Conservation (phyloP, 2,797 vertebrate species). For the Typhlichthys eigenmanni region DNA sequence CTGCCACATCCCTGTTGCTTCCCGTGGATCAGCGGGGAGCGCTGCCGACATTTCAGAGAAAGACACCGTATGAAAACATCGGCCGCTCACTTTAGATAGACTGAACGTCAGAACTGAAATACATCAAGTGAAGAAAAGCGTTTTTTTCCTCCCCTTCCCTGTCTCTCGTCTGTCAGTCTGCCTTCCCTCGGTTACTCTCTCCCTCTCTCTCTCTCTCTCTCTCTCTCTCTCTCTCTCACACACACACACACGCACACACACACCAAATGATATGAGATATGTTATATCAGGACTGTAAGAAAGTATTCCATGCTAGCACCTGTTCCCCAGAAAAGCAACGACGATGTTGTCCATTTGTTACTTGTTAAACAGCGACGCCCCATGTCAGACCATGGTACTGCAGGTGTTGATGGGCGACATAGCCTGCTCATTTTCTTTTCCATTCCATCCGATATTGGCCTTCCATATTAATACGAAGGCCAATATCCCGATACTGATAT, state of each 20-base stretch:
- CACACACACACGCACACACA: slow-evolving; percentile 3
- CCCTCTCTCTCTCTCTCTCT: slow-evolving; percentile 18
- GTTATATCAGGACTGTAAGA: slow-evolving; percentile 12
- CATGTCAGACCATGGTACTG: slow-evolving; percentile 49
- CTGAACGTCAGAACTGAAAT: slow-evolving; percentile 36
- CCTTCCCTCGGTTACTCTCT: background rate
- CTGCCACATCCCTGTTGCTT: slow-evolving; percentile 19
- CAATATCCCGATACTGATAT: too few species aligned
- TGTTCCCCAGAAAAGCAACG: slow-evolving; percentile 21
- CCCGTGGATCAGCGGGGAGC: slow-evolving; percentile 14
- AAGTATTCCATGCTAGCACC: slow-evolving; percentile 21
- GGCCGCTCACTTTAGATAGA: slow-evolving; percentile 22
- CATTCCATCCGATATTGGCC: too few species aligned
- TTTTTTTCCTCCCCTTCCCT: slow-evolving; percentile 32
- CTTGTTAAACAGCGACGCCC: slow-evolving; percentile 74
- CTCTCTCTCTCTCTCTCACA: slow-evolving; percentile 12
- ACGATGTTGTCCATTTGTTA: slow-evolving; percentile 34
- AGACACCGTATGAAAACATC: slow-evolving; percentile 14
- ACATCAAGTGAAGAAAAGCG: slow-evolving; percentile 28
- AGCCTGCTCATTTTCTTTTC: too few species aligned
- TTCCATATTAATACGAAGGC: too few species aligned
- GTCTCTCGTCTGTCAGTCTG: slow-evolving; percentile 22
- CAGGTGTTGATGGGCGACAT: background rate
- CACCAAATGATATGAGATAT: background rate
- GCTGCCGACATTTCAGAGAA: slow-evolving; percentile 32